Conservation (phyloP, 2,797 vertebrate genomes). For the Cynopterus sphinx region DNA sequence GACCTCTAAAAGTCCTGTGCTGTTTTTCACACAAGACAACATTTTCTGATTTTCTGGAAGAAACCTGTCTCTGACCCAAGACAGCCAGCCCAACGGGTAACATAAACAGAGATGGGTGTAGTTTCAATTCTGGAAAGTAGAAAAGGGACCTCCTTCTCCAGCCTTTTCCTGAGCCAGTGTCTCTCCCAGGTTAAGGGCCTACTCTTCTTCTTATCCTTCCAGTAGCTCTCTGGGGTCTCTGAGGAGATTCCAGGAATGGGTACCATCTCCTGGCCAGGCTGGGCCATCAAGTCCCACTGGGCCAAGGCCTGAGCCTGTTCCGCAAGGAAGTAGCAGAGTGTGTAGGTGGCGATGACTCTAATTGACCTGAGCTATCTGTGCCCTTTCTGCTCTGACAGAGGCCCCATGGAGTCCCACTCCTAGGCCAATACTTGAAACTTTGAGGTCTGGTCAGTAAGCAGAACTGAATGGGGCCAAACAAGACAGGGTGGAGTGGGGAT, state of each 20-base stretch:
- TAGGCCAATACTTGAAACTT: background rate
- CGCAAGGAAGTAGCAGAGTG: conserved; percentile 65
- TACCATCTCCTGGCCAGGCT: background rate
- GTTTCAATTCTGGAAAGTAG: background rate
- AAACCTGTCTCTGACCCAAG: background rate
- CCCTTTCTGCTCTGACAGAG: background rate
- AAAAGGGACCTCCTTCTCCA: background rate
- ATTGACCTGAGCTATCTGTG: background rate
- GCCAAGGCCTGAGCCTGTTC: conserved; percentile 62
- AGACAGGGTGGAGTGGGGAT: background rate
- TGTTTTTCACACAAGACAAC: background rate
- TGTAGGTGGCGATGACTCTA: conserved; percentile 41
- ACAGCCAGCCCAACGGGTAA: background rate
- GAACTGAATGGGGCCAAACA: background rate
- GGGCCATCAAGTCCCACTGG: background rate
- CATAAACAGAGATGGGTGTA: background rate
- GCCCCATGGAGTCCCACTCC: background rate
- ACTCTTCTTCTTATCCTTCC: background rate
- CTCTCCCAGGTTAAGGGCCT: background rate
- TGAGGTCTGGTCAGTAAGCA: background rate
- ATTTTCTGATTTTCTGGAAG: background rate
- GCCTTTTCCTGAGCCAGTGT: background rate
- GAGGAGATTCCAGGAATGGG: background rate
- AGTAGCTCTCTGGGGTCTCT: background rate
- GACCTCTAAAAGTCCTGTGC: background rate